These are phyloP conservation scores for Odontesthes bonariensis DNA, from an alignment of 2,113 vertebrate species.

Conservation along the genomic window DNA sequence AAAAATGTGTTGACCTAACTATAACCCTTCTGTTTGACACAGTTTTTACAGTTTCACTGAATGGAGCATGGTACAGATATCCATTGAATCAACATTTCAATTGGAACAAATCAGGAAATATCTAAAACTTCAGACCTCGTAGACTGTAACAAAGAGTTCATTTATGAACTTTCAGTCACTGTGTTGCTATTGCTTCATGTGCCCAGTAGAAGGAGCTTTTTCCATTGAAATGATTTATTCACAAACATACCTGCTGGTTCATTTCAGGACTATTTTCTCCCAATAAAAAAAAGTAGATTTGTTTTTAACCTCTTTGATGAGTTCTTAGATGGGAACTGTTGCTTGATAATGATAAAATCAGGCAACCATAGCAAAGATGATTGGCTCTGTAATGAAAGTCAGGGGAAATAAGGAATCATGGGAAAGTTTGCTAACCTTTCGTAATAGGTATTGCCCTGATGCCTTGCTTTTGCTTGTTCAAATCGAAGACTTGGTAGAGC, in stretches of 20 bases:
- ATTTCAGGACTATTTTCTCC: slow-evolving; percentile 54
- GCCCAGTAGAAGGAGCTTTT: slow-evolving; percentile 79
- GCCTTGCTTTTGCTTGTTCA: slow-evolving; percentile 51
- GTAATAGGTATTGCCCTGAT: slow-evolving; percentile 28
- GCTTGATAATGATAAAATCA: slow-evolving; percentile 73
- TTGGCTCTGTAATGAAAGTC: slow-evolving; percentile 73
- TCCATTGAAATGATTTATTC: slow-evolving; percentile 65
- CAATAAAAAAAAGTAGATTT: slow-evolving; percentile 58
- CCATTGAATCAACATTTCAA: not conserved
- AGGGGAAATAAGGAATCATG: slow-evolving; percentile 62
- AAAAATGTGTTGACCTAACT: no score
- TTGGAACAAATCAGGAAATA: not conserved
- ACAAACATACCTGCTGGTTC: slow-evolving; percentile 34
- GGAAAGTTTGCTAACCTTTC: slow-evolving; percentile 50
- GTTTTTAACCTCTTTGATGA: slow-evolving; percentile 78
- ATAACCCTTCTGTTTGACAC: no score
- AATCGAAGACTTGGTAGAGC: slow-evolving; percentile 20
- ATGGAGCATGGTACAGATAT: no score
- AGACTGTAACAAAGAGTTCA: no score
- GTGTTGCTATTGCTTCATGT: slow-evolving; percentile 53
- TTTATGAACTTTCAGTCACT: not conserved
- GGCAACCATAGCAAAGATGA: slow-evolving; percentile 74
- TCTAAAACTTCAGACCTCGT: no score
- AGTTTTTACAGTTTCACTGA: no score
- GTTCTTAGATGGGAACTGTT: slow-evolving; percentile 68